Base-by-base conservation (phyloP, 2,888 invertebrate genomes). In the Apamea epomidion region DNA sequence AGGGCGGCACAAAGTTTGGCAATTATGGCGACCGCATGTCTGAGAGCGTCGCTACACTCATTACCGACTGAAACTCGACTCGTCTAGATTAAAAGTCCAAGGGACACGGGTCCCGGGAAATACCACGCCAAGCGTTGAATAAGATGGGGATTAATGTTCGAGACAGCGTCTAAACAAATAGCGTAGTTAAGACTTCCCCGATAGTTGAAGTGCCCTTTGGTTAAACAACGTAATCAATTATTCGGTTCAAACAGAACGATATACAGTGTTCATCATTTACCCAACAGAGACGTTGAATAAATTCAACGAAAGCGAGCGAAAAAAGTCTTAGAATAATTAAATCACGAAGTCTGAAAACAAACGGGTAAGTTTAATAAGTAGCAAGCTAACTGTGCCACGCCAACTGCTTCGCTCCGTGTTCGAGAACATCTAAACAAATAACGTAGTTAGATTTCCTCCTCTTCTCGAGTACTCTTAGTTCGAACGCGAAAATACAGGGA, bases 21-120 rank as follows among this genome's bases (percentile, higher is more conserved):
- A 97, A 97, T 97, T 97, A 97, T 94, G 96, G 95, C 95, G 96
- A 96, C 97, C 97, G 96, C 97, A 96, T 96, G 97, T 96, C 96
- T 96, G 94, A 94, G 95, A 96, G 96, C 95, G 95, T 93, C 94
- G 96, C 96, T 95, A 95, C 96, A 95, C 96, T 96, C 96, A 96
- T 96, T 96, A 96, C 96, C 93, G 93, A 92, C 94, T 94, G 93
- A 94, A 96, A 95, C 95, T 95, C 94, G 92, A 94, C 95, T 95
- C 94, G 95, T 94, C 95, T 95, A 95, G 95, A 96, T 96, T 96
- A 96, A 96, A 96, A 96, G 95, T 95, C 93, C 92, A 91, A 93
- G 94, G 92, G 93, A 94, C 93, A 93, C 91, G 92, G 92, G 92
- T 92, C 92, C 91, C 88, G 89, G 88, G 89, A 90, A 91, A 91